Conservation (phyloP, 2,113 vertebrate species). For the Oncorhynchus gorbuscha region DNA sequence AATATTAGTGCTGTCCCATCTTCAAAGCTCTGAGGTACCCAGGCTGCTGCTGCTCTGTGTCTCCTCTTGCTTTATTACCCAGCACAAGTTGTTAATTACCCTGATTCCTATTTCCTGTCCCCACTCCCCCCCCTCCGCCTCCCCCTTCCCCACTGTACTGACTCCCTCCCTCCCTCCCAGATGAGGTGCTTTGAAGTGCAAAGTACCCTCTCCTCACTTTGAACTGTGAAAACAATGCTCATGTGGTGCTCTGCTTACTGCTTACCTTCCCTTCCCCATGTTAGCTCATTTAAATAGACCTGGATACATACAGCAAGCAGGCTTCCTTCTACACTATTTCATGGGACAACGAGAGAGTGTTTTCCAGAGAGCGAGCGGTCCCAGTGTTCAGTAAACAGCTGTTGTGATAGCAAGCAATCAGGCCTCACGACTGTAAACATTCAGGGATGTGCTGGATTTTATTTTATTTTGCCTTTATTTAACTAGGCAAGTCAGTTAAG, state of each 20-base stretch:
- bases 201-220: constrained; percentile 85
- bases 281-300: constrained; percentile 86
- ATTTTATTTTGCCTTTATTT: too few species aligned
- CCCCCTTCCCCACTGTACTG: constrained; percentile 63
- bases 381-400: constrained; percentile 77
- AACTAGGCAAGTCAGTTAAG: too few species aligned
- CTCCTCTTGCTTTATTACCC: constrained; percentile 75
- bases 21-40: constrained; percentile 39
- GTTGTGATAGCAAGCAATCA: constrained; percentile 69
- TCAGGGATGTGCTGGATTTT: constrained; percentile 29
- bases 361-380: constrained; percentile 72
- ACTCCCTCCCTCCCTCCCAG: constrained; percentile 82
- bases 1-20: constrained; percentile 46
- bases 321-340: constrained; percentile 66
- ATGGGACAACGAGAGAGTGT: constrained; percentile 70
- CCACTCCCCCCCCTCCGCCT: constrained; percentile 57
- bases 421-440: constrained; percentile 40
- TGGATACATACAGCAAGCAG: constrained; percentile 62
- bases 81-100: constrained; percentile 87
- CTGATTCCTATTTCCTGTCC: constrained; percentile 84
- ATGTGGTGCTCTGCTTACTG: constrained; percentile 66
- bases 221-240: constrained; percentile 86
- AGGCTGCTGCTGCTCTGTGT: constrained; percentile 48
- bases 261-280: constrained; percentile 76
- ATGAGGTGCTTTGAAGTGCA: constrained; percentile 87